Conservation (phyloP, 2,888 invertebrate genomes). For the Athripsodes cinereus region DNA sequence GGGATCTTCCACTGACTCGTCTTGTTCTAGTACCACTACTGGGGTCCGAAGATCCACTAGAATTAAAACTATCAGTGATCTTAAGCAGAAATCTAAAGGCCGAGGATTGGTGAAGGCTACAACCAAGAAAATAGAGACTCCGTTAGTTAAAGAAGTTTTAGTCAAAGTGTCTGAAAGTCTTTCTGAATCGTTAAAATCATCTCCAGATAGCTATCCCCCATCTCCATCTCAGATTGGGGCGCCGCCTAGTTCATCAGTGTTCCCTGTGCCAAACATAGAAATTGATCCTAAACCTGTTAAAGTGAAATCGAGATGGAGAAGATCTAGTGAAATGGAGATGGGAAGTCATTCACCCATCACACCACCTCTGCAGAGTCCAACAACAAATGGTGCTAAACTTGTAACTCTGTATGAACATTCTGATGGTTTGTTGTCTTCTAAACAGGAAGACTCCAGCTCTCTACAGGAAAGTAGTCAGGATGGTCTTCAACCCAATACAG, state of each 20-base stretch:
- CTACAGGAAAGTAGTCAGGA: conserved; percentile 10
- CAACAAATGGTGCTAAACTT: conserved; percentile 36
- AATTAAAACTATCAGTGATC: conserved; percentile 67
- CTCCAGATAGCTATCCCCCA: conserved; percentile 20
- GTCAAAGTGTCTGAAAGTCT: conserved; percentile 53
- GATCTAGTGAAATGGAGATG: conserved; percentile 71
- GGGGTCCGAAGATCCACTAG: conserved; percentile 68
- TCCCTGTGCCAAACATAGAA: conserved; percentile 41
- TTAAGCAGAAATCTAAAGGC: conserved; percentile 61
- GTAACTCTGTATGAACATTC: conserved; percentile 34
- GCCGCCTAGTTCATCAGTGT: conserved; percentile 36
- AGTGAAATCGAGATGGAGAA: conserved; percentile 72
- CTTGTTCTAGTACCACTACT: conserved; percentile 46
- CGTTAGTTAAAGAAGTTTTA: conserved; percentile 42
- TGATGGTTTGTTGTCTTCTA: conserved; percentile 21
- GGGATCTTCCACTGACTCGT: conserved; percentile 38
- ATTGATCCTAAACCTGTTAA: conserved; percentile 64
- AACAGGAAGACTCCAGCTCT: neutral
- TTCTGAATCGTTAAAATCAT: conserved; percentile 47
- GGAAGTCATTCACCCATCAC: conserved; percentile 42
- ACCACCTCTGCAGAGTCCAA: conserved; percentile 42
- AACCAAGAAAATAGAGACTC: conserved; percentile 44
- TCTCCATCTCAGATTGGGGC: conserved; percentile 31
- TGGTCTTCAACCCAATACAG: conserved; percentile 30
- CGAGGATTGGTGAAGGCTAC: conserved; percentile 58